A percentile compares a stretch with the other conserved stretches of the same genome.
Evolutionary conservation across 2,113 vertebrate species (phyloP).

Genomic region (Aptenodytes patagonicus): DNA sequence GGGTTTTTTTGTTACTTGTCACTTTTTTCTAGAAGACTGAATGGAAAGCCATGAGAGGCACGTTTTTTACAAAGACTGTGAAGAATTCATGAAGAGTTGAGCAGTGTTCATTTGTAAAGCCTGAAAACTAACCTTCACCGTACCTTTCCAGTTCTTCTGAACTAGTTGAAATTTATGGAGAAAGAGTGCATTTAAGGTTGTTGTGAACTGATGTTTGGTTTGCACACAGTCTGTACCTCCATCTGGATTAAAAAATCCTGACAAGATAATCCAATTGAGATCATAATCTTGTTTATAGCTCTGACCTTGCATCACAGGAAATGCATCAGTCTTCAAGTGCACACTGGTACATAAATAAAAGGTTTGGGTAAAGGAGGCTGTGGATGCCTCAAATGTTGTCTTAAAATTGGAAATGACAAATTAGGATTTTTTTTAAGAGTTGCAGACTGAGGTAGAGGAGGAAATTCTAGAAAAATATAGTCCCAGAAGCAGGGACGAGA

Average conservation of each 20-base stretch:
- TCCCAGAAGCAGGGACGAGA: not conserved
- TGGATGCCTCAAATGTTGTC: not conserved
- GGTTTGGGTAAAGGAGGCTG: not conserved
- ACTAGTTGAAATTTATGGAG: not conserved
- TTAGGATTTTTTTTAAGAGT: not conserved
- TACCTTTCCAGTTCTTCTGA: not conserved
- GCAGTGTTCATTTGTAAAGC: not conserved
- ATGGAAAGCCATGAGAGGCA: not conserved
- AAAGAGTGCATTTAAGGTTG: not conserved
- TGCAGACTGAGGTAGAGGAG: not conserved
- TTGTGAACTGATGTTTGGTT: not conserved
- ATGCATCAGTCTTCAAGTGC: not conserved
- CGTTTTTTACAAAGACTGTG: not conserved
- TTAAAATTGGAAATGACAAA: not conserved
- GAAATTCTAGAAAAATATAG: not conserved
- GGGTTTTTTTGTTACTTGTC: not conserved
- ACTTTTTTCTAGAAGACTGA: not conserved
- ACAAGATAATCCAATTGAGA: not conserved
- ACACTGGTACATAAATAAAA: not conserved
- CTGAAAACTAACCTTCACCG: not conserved
- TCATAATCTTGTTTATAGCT: slow-evolving; percentile 32
- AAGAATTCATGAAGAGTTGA: not conserved
- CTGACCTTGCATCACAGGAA: not conserved
- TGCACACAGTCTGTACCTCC: not conserved
- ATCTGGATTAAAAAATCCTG: not conserved